Base-by-base conservation (phyloP, 2,113 vertebrate genomes). In the Rhadina sibilatrix region DNA sequence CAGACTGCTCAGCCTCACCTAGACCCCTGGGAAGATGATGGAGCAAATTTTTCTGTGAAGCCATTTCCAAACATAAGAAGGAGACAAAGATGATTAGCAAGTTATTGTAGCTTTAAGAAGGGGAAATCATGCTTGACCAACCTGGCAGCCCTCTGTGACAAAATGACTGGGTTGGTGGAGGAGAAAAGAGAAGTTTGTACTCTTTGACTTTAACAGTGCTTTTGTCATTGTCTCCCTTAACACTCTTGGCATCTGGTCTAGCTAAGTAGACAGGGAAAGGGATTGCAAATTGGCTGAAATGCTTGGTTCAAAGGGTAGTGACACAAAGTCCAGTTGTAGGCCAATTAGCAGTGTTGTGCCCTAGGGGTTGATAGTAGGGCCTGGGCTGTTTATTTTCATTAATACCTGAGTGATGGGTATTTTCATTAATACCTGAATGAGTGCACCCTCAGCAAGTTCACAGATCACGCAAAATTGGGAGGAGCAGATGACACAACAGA, bases 171-270 rank as follows among this genome's bases (percentile, higher is more conserved):
- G 14, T 54, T 91, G 35, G 15, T 85, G n/a, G 10, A 25, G 46
- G 21, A 50, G 56, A 38, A 60, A 66, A 83, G 60, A 87, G 25
- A 42, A 44, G 17, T 11, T 65, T 57, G 11, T 71, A 15, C 3
- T 57, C 46, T 72, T 66, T 65, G 83, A 65, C 47, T 63, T 46
- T 6, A 54, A 35, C 38, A 16, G 16, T 52, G 50, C 12, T 82
- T 87, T 50, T 61, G 18, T 21, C 4, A 9, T 68, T 68, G 86
- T 87, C 56, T 79, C 17, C 13, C 11, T 14, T 84, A 82, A 61
- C 21, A 14, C 37, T 5, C 13, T 81, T 0, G 13, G 16, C 0
- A 1, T 47, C 5, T 4, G 7, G 24, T 65, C 40, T 79, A 23
- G 42, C 5, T 52, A 44, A 82, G 16, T 28, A 42, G 79, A 16